Evolutionary conservation across 2,888 invertebrate species (phyloP).

Genomic region (Sisyra terminalis): DNA sequence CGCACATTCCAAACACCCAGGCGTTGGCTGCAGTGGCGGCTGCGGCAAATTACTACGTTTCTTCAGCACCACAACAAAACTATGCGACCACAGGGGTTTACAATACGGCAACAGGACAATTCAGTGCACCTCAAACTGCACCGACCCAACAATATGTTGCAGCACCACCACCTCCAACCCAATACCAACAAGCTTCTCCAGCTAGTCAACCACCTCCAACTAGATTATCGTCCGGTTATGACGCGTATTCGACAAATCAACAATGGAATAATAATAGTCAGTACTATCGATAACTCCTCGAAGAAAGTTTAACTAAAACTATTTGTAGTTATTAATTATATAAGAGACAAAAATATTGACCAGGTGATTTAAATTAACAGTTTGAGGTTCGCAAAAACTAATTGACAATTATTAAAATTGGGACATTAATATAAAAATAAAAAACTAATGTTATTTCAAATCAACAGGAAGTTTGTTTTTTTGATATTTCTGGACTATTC

Average conservation of each 20-base stretch:
- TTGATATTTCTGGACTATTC: no score
- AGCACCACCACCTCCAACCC: slow-evolving; percentile 22
- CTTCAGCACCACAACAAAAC: slow-evolving; percentile 19
- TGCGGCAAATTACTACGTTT: slow-evolving; percentile 10
- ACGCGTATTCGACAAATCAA: slow-evolving; percentile 23
- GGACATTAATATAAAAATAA: no score
- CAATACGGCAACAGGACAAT: slow-evolving; percentile 20
- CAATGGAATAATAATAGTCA: slow-evolving; percentile 39
- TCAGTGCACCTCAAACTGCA: slow-evolving; percentile 20
- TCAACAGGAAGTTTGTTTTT: no score
- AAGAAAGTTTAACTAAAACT: no score
- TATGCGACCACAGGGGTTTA: slow-evolving; percentile 18
- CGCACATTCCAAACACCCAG: slow-evolving; percentile 25
- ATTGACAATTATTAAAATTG: no score
- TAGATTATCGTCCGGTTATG: slow-evolving; percentile 17
- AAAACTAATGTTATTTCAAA: no score
- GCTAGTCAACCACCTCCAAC: slow-evolving; percentile 23
- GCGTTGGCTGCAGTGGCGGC: slow-evolving; percentile 12
- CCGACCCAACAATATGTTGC: slow-evolving; percentile 19
- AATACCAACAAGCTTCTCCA: slow-evolving; percentile 22
- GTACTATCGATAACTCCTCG: slow-evolving; percentile 40
- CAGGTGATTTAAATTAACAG: no score
- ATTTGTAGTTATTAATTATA: no score
- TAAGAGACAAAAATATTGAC: no score
- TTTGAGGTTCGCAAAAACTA: no score